Percentiles rank a stretch among this genome's conserved stretches.
Conservation (phyloP, 2,888 invertebrate species). For the Ephialtes manifestator region DNA sequence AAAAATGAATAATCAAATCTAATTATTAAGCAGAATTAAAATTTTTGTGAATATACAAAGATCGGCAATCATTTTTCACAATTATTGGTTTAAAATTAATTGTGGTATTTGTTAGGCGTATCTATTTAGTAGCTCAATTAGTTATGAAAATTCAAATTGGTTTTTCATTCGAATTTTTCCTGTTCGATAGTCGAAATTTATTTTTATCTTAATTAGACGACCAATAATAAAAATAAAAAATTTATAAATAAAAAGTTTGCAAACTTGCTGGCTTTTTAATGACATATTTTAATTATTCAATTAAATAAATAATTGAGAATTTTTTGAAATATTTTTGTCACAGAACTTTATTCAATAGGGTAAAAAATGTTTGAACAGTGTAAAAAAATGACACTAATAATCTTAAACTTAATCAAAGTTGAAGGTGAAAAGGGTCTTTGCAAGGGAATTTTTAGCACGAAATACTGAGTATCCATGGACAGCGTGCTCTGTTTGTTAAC, state of each 20-base stretch:
- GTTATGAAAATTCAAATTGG: too few relatives aligned
- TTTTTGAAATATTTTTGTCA: background rate
- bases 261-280: too few relatives aligned
- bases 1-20: too few relatives aligned
- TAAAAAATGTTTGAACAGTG: background rate
- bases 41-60: too few relatives aligned
- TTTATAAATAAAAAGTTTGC: too few relatives aligned
- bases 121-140: too few relatives aligned
- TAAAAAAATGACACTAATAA: background rate
- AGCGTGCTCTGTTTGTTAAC: constrained; percentile 81
- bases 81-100: too few relatives aligned
- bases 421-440: constrained; percentile 1
- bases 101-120: too few relatives aligned
- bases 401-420: background rate
- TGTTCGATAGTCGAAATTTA: background rate
- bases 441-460: constrained; percentile 41
- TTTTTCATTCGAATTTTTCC: background rate
- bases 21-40: too few relatives aligned
- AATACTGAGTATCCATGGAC: constrained; percentile 43
- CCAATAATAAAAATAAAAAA: background rate
- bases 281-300: background rate
- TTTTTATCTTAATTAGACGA: background rate
- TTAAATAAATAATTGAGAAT: background rate
- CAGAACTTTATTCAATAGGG: background rate
- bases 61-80: too few relatives aligned